Base-by-base conservation (phyloP, 2,113 vertebrate species). In the Sylvicapra grimmia region DNA sequence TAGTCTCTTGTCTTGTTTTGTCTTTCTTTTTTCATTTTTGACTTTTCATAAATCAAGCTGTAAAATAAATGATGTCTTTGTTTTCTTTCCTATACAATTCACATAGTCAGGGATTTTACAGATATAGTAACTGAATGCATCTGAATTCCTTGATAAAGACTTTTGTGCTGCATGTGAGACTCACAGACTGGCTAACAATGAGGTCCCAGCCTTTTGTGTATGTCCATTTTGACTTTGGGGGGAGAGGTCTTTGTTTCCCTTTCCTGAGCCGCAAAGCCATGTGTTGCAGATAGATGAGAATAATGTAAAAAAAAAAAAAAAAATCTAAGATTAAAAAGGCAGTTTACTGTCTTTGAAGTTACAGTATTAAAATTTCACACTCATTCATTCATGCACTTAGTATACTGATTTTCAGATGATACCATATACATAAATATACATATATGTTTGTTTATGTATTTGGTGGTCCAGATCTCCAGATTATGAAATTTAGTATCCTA, bases 91-190 rank as follows among this genome's bases (percentile, higher is more conserved):
- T 40, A 77, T 56, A 44, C 65, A 58, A 47, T 94, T 89, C 89
- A 85, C 65, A 84, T 56, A 53, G 75, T 77, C 44, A 94, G 65
- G 44, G 80, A 72, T 68, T 97, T 97, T 80, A 68, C 91, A 85
- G 51, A 65, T 47, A 77, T 51, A 53, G n/a, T 80, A 54, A 93
- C 63, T 89, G 58, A 93, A 58, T 63, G 29, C 49, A 61, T 93
- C 79, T 91, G 86, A 96, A 85, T 87, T 96, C 77, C 75, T 91
- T 72, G 51, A 92, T 93, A 33, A 96, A 97, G 77, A 92, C 40
- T 25, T 90, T 49, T 54, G 27, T 94, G 54, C 56, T 94, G 53
- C 8, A 4, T 44, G 82, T 56, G 59, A 89, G 86, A 82, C 36
- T 88, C 54, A n/a, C 33, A 84, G 53, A 13, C 44, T 63, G 47